Conservation (phyloP, 1,140 invertebrate genomes). For the Sitodiplosis mosellana region DNA sequence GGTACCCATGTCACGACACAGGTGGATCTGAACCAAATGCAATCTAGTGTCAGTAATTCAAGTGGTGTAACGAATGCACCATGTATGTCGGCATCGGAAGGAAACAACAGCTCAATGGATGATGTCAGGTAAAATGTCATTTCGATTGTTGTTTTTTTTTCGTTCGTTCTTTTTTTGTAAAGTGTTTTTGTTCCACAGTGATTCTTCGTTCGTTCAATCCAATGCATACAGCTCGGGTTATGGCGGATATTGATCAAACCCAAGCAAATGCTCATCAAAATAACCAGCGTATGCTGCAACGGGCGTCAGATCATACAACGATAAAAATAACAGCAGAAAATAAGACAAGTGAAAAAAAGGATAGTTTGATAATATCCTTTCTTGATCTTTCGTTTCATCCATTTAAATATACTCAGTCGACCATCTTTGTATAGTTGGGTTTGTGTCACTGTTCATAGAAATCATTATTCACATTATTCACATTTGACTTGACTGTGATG, state of each 20-base stretch:
- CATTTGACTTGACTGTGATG: too few relatives aligned
- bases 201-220: too few relatives aligned
- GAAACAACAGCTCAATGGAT: slow-evolving; percentile 14
- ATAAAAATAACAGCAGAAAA: slow-evolving; percentile 12
- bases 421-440: too few relatives aligned
- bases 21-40: slow-evolving; percentile 21
- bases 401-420: too few relatives aligned
- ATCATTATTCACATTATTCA: too few relatives aligned
- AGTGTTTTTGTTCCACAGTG: slow-evolving; percentile 20
- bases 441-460: too few relatives aligned
- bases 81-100: slow-evolving; percentile 15
- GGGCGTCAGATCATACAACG: slow-evolving; percentile 23
- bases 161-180: slow-evolving; percentile 4
- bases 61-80: slow-evolving; percentile 5
- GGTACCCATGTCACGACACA: slow-evolving; percentile 19
- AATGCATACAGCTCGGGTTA: too few relatives aligned
- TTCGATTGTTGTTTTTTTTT: background rate
- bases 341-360: too few relatives aligned
- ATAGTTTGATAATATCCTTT: too few relatives aligned
- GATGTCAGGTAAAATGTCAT: slow-evolving; percentile 15
- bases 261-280: slow-evolving; percentile 26
- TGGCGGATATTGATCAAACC: slow-evolving; percentile 23
- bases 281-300: slow-evolving; percentile 25
- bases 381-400: too few relatives aligned
- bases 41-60: slow-evolving; percentile 11